Percentiles rank a stretch among this genome's conserved stretches.
Evolutionary conservation across 2,797 vertebrate genomes (phyloP).

Genomic region (Otus scops): DNA sequence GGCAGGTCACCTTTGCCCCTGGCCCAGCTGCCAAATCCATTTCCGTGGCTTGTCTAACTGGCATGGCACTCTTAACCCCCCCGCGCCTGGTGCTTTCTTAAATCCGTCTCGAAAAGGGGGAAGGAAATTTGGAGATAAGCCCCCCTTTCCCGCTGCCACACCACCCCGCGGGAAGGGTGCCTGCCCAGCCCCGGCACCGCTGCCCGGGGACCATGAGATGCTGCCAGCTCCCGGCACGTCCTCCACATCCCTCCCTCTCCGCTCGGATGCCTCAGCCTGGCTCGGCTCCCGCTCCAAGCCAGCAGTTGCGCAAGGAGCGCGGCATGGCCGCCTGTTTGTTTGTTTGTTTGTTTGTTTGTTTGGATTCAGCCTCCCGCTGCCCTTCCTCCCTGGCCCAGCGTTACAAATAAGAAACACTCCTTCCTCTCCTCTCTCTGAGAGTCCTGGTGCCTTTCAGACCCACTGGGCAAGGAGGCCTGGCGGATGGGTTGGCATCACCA

Average conservation of each 20-base stretch:
- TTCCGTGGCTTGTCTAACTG: not conserved
- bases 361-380: not conserved
- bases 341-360: not conserved
- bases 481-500: not conserved
- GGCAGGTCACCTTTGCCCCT: not conserved
- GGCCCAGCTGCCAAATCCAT: not conserved
- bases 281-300: not conserved
- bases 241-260: not conserved
- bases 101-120: not conserved
- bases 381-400: not conserved
- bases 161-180: not conserved
- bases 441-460: constrained; percentile 14
- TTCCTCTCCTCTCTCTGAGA: not conserved
- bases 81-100: constrained; percentile 36
- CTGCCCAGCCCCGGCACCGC: fast-evolving
- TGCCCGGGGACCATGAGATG: not conserved
- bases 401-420: constrained; percentile 43
- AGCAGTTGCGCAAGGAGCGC: fast-evolving
- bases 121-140: not conserved
- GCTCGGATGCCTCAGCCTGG: fast-evolving
- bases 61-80: constrained; percentile 34
- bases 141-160: not conserved
- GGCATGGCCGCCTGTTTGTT: not conserved
- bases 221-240: not conserved
- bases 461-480: not conserved